phyloP scores from a whole-genome alignment of 2,797 vertebrate species.

The Pangasius macronema region DNA sequence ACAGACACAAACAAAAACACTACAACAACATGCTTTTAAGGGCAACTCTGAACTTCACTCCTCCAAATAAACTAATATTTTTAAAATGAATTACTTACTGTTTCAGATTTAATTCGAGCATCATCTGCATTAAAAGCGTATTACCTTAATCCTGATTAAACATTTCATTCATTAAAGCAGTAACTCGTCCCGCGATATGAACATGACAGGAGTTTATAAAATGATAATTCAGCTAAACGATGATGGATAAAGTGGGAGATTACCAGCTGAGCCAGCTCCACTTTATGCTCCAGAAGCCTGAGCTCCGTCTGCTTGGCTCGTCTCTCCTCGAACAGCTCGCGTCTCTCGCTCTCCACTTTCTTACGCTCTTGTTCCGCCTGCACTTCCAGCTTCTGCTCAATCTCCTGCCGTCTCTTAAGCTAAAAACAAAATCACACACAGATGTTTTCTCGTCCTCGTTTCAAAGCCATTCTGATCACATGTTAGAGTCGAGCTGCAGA shows the following conservation, averaged over 20 bases:
- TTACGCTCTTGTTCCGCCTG: conserved; percentile 95
- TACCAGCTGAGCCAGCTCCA: conserved; percentile 97
- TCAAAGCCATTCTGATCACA: neutral
- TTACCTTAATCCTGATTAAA: neutral
- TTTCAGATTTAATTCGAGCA: neutral
- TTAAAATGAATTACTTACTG: neutral
- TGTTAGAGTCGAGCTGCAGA: neutral
- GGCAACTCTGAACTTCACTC: neutral
- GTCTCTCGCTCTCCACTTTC: conserved; percentile 92
- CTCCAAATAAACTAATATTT: neutral
- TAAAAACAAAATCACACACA: conserved; percentile 52
- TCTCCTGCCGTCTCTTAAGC: conserved; percentile 95
- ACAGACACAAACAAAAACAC: neutral
- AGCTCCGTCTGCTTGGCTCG: conserved; percentile 96
- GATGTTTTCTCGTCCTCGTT: neutral
- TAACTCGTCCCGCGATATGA: too few relatives aligned
- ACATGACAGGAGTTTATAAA: neutral
- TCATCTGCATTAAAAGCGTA: neutral
- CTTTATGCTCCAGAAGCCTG: conserved; percentile 95
- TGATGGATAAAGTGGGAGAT: neutral
- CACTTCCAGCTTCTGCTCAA: conserved; percentile 97
- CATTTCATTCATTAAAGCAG: neutral
- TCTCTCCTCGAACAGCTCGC: conserved; percentile 96
- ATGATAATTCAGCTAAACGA: neutral
- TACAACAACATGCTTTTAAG: neutral